These are phyloP conservation scores for Danio albolineatus DNA, from an alignment of 2,797 vertebrate genomes.

Conservation along the genomic window DNA sequence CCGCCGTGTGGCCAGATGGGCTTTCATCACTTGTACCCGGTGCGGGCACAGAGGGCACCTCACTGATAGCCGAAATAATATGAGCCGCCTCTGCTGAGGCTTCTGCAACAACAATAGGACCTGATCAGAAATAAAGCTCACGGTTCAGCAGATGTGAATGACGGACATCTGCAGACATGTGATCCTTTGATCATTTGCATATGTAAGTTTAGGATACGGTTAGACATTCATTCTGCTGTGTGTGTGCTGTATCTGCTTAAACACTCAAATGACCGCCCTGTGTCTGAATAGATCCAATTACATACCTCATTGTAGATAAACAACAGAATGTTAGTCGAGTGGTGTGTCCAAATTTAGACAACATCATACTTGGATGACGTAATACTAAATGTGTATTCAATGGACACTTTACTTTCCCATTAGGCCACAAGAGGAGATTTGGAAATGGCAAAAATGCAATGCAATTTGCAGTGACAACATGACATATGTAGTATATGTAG, in stretches of 20 bases:
- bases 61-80: constrained; percentile 92
- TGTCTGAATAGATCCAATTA: not conserved
- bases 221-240: not conserved
- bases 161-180: not conserved
- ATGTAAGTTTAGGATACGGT: not conserved
- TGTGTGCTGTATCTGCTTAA: not conserved
- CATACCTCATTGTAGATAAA: not conserved
- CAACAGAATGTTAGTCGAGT: not conserved
- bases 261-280: not conserved
- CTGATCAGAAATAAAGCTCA: constrained; percentile 37
- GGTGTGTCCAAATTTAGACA: not conserved
- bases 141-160: not conserved
- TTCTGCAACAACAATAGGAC: constrained; percentile 71
- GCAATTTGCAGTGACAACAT: no score
- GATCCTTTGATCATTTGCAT: not conserved
- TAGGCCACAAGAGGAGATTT: not conserved
- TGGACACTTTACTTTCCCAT: not conserved
- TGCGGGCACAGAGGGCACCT: constrained; percentile 87
- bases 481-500: no score
- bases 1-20: constrained; percentile 55
- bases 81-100: constrained; percentile 87
- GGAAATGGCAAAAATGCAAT: not conserved
- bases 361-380: no score
- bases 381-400: no score
- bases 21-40: constrained; percentile 81